These are phyloP conservation scores for Eulimnadia texana DNA, from an alignment of 1,140 invertebrate genomes.

Conservation along the genomic window DNA sequence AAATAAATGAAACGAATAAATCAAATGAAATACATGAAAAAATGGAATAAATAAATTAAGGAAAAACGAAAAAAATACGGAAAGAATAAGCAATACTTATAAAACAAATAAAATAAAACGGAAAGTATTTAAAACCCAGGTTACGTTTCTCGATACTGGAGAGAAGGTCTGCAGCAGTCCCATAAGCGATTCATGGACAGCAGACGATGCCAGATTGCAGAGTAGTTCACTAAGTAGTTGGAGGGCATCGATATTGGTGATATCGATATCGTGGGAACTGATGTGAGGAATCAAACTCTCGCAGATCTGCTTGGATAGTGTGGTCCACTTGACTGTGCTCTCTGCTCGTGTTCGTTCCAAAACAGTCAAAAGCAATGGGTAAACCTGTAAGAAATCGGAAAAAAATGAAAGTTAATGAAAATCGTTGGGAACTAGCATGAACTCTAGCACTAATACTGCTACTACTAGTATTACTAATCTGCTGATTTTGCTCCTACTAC, in stretches of 20 bases:
- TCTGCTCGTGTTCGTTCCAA: background rate
- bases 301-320: slow-evolving; percentile 6
- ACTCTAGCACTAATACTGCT: too few relatives aligned
- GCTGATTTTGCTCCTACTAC: too few relatives aligned
- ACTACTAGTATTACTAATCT: too few relatives aligned
- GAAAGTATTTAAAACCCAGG: background rate
- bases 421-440: too few relatives aligned
- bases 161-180: slow-evolving; percentile 7
- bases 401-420: slow-evolving; percentile 4
- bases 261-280: background rate
- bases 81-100: too few relatives aligned
- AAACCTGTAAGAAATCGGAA: background rate
- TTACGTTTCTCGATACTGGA: background rate
- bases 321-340: slow-evolving; percentile 2
- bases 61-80: too few relatives aligned
- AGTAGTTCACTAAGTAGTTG: background rate
- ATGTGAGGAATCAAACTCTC: background rate
- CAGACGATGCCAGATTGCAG: slow-evolving; percentile 1
- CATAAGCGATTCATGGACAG: background rate
- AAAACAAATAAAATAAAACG: background rate
- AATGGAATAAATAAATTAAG: too few relatives aligned
- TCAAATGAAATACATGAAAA: too few relatives aligned
- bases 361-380: background rate
- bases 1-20: too few relatives aligned
- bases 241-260: background rate